Conservation (phyloP, 1,140 invertebrate genomes). For the Aphis gossypii region DNA sequence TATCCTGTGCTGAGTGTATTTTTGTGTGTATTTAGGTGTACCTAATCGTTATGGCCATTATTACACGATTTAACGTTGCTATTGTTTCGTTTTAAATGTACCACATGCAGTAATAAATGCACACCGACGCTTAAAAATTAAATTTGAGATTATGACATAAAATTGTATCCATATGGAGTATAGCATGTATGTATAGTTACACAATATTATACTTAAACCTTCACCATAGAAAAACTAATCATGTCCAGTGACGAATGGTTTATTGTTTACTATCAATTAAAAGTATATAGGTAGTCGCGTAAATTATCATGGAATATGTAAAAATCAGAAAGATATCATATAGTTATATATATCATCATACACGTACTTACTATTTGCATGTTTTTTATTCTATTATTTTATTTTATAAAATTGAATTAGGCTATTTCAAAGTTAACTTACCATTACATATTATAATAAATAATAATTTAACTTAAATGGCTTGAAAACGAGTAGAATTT, state of each 20-base stretch:
- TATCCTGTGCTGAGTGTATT: not conserved
- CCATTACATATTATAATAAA: not conserved
- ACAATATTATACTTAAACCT: not conserved
- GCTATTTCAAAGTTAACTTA: not conserved
- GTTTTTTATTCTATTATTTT: not conserved
- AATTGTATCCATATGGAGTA: not conserved
- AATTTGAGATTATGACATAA: not conserved
- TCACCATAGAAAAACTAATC: not conserved
- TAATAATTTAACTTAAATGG: not conserved
- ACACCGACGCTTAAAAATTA: not conserved
- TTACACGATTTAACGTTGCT: not conserved
- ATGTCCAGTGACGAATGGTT: not conserved
- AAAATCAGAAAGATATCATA: not conserved
- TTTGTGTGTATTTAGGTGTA: not conserved
- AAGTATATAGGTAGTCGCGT: not conserved
- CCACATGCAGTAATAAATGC: not conserved
- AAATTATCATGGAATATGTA: not conserved
- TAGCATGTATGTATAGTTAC: not conserved
- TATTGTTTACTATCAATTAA: not conserved
- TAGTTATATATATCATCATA: not conserved
- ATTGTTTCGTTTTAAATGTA: not conserved
- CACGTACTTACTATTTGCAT: not conserved
- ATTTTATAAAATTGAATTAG: not conserved
- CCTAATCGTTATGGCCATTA: not conserved
- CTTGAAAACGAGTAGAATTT: not conserved